Evolutionary conservation across 2,888 invertebrate genomes (phyloP).

Genomic region (Drosophila cognata): DNA sequence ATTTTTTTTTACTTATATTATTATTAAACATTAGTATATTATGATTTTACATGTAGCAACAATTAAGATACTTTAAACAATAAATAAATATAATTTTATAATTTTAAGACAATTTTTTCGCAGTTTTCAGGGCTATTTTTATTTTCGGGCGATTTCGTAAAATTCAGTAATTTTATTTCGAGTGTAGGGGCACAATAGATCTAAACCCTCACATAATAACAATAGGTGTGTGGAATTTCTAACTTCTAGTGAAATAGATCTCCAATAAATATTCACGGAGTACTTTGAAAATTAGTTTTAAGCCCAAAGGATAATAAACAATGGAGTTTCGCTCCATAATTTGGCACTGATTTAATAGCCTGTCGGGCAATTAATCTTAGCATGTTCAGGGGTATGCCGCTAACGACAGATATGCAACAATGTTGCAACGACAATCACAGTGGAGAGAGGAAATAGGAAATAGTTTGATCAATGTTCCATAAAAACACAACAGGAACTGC

Average conservation of each 20-base stretch:
- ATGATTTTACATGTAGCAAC: neutral
- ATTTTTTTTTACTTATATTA: neutral
- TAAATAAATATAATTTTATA: neutral
- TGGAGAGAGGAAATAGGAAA: neutral
- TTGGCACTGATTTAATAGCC: neutral
- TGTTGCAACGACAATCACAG: neutral
- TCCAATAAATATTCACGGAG: neutral
- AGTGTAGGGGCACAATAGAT: neutral
- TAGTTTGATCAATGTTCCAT: neutral
- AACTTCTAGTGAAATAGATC: neutral
- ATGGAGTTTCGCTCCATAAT: neutral
- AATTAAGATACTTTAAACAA: neutral
- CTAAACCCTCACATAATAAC: neutral
- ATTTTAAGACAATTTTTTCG: neutral
- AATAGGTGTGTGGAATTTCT: neutral
- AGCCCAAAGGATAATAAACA: conserved; percentile 3
- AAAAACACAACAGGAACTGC: neutral
- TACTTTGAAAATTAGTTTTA: neutral
- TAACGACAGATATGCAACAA: neutral
- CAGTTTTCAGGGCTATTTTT: neutral
- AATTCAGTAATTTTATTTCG: neutral
- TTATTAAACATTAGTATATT: neutral
- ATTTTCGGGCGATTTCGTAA: neutral
- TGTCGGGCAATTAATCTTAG: neutral
- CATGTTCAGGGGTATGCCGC: neutral